Evolutionary conservation across 1,140 invertebrate genomes (phyloP), one percentile per base, ranked within the genome.

Genomic region (Meloidogyne exigua): DNA sequence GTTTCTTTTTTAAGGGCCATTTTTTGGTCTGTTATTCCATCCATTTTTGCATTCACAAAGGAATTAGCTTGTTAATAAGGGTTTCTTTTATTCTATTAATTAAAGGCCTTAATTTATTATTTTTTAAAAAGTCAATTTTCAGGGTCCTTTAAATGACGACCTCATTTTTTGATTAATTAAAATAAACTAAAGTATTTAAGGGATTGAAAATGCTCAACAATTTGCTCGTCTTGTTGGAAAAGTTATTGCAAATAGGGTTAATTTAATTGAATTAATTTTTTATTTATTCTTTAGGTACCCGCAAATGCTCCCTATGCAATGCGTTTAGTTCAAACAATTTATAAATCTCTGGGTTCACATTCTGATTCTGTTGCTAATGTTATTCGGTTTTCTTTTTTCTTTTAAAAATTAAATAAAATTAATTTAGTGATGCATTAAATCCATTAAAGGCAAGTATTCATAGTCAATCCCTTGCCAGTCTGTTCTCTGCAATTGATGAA

Each of bases 401-500:
- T 25, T 32, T 39, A 13, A 23, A n/a, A n/a, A 25, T 13, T 39
- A 44, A 12, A n/a, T 32, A 69, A 32, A 57, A 15, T 39, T 26
- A 11, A 2, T 28, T 4, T 62, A 71, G 81, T 18, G 82, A 83
- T 39, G 82, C 81, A 1, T 71, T 87, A n/a, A 42, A 73, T 65
- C 85, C 84, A 25, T 73, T 85, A n/a, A 85, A 87, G 64, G 69
- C 80, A 28, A 75, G 80, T 13, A 76, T 87, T 28, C 71, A 86
- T 7, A 76, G 76, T 28, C 81, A 85, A 62, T 87, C 84, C 0
- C 68, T 86, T 13, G 26, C 76, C 13, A 77, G 74, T 64, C 63
- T 86, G 18, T 81, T 81, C 68, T 39, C 70, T 9, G 32, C 83
- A 13, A 77, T 86, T 25, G 76, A 86, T 63, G 76, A 85, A 44